These are phyloP conservation scores for Leptopterna dolabrata DNA, from an alignment of 2,888 invertebrate genomes.

Conservation along the genomic window DNA sequence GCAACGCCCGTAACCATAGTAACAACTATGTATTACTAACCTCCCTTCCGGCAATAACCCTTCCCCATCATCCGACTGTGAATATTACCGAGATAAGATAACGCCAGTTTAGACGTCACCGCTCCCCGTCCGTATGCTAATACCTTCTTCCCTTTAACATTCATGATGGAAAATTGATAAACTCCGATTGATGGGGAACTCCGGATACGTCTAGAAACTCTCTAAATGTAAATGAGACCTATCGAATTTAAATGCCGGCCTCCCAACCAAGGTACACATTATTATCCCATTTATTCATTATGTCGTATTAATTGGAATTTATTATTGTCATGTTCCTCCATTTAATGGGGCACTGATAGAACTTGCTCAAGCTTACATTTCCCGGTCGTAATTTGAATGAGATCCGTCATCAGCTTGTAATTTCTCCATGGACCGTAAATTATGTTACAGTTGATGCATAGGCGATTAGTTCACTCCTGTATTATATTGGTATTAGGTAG, in stretches of 20 bases:
- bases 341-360: not conserved
- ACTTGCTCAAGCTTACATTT: not conserved
- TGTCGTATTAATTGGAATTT: conserved; percentile 9
- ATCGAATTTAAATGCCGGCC: not conserved
- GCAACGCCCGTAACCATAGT: not conserved
- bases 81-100: conserved; percentile 20
- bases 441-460: not conserved
- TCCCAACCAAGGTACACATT: not conserved
- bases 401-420: not conserved
- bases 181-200: conserved; percentile 6
- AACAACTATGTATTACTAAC: conserved; percentile 26
- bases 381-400: not conserved
- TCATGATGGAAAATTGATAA: conserved; percentile 23
- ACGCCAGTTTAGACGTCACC: not conserved
- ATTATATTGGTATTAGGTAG: no score
- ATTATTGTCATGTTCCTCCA: not conserved
- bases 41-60: not conserved
- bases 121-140: not conserved
- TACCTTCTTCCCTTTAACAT: not conserved
- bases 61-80: not conserved
- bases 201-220: conserved; percentile 7
- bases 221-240: conserved; percentile 12
- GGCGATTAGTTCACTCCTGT: no score
- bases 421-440: not conserved
- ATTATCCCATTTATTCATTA: conserved; percentile 24